A percentile compares a stretch with the other conserved stretches of the same genome.
phyloP scores from a whole-genome alignment of 2,113 vertebrate genomes.

The Tricholaema leucomelas region DNA sequence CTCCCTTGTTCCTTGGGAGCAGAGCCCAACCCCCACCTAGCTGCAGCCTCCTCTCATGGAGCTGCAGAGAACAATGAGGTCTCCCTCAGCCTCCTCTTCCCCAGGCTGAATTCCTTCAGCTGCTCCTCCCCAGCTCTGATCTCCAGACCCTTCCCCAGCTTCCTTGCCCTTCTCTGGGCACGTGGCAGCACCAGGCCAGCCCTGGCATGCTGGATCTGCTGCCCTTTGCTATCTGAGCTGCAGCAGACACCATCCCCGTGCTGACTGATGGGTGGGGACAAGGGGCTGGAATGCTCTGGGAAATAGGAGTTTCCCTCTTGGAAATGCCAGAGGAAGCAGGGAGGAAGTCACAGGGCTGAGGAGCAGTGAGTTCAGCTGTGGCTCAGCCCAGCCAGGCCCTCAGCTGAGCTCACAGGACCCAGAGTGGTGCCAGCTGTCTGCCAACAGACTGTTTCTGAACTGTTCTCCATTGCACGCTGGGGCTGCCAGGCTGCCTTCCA shows the following conservation, averaged over 20 bases:
- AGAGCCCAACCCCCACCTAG: background rate
- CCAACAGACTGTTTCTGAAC: background rate
- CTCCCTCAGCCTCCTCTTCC: too few species aligned
- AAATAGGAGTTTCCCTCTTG: conserved; percentile 65
- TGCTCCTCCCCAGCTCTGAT: too few species aligned
- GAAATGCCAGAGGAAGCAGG: conserved; percentile 38
- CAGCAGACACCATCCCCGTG: fast-evolving
- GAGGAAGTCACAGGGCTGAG: conserved; percentile 38
- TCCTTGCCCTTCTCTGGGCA: background rate
- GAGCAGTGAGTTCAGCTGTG: background rate
- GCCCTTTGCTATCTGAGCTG: background rate
- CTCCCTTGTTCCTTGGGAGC: too few species aligned
- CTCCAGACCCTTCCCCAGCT: too few species aligned
- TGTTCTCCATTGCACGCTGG: background rate
- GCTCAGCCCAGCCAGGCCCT: background rate
- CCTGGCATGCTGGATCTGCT: fast-evolving
- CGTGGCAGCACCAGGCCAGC: background rate
- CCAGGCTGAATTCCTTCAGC: too few species aligned
- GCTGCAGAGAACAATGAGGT: too few species aligned
- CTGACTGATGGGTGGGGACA: background rate
- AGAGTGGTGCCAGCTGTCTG: conserved; percentile 20
- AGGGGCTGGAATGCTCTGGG: conserved; percentile 2
- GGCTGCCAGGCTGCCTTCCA: background rate
- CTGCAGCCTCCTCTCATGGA: background rate
- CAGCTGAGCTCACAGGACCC: background rate